Evolutionary conservation across 2,113 vertebrate species (phyloP), one percentile per base, ranked within the genome.

Genomic region (Zeus faber): DNA sequence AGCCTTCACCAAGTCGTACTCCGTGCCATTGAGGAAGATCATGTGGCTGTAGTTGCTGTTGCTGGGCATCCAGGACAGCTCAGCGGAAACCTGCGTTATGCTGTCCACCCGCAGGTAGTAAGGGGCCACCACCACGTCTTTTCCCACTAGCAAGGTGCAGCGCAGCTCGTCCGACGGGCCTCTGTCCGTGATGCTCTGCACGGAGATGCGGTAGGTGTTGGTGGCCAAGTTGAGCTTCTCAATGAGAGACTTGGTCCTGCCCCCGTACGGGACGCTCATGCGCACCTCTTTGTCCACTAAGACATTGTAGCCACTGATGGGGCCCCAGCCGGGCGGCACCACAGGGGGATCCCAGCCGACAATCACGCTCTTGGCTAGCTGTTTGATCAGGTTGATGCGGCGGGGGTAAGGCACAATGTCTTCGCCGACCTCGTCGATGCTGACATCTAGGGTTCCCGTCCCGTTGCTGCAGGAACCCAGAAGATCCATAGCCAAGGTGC

Each of bases 361-460:
- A 70, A 99, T 99, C 40, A 97, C 94, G 71, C 95, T 98, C 90
- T 95, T 97, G 90, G 96, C 96, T 29, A 99, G 90, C 73, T 99
- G 97, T 76, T 99, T 99, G 51, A 99, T 98, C 70, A 99, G 92
- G 88, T 91, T 95, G 84, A 99, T 97, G 87, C 85, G 94, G 58
- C 95, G 85, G 53, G 97, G 96, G 83, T 99, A 99, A 96, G 97
- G 97, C 95, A 99, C 95, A 44, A 92, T 87, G 88, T 99, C 94
- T 94, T 97, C 97, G 85, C 95, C 96, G 2, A 95, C 81, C 74
- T 96, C 94, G 0, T 97, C 95, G 1, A 92, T 92, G 87, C 82
- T 94, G 67, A 93, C 70, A 11, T 97, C 94, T 87, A 93, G 83
- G 16, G 87, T 90, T 77, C 92, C 94, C 0, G 87, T 89, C 14